A percentile compares a stretch with the other conserved stretches of the same genome.
Evolutionary conservation across 2,797 vertebrate species (phyloP).

Genomic region (Dryobates pubescens): DNA sequence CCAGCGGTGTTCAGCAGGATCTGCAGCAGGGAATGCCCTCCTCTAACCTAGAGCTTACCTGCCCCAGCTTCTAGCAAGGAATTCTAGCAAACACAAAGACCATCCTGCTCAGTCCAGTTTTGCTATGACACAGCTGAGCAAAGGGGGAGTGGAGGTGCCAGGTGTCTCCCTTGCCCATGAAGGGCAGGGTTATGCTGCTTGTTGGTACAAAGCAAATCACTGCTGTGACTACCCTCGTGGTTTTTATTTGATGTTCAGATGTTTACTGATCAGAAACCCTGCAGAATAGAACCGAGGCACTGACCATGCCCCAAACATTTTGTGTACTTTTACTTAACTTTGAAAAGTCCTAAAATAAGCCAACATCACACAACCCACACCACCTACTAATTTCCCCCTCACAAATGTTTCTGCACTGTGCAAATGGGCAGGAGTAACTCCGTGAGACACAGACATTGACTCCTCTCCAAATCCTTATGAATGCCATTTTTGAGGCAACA

Average conservation of each 20-base stretch:
- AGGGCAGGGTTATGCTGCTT: background rate
- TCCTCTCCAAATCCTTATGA: background rate
- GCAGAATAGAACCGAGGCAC: background rate
- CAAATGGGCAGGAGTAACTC: background rate
- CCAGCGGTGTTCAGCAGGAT: background rate
- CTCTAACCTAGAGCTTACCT: background rate
- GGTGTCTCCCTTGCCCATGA: background rate
- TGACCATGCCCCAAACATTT: background rate
- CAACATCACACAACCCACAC: background rate
- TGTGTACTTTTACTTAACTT: background rate
- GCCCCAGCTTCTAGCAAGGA: background rate
- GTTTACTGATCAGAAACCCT: background rate
- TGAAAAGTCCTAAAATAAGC: background rate
- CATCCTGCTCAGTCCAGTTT: background rate
- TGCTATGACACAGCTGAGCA: background rate
- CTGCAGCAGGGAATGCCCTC: background rate
- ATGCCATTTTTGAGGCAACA: background rate
- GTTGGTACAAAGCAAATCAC: background rate
- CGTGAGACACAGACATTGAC: background rate
- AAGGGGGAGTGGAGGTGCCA: background rate
- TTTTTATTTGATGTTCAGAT: background rate
- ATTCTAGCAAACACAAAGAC: background rate
- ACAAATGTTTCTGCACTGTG: background rate
- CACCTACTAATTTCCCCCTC: background rate
- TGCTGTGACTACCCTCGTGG: rapidly evolving